Evolutionary conservation across 1,140 invertebrate genomes (phyloP).

Genomic region (Wasmannia auropunctata): DNA sequence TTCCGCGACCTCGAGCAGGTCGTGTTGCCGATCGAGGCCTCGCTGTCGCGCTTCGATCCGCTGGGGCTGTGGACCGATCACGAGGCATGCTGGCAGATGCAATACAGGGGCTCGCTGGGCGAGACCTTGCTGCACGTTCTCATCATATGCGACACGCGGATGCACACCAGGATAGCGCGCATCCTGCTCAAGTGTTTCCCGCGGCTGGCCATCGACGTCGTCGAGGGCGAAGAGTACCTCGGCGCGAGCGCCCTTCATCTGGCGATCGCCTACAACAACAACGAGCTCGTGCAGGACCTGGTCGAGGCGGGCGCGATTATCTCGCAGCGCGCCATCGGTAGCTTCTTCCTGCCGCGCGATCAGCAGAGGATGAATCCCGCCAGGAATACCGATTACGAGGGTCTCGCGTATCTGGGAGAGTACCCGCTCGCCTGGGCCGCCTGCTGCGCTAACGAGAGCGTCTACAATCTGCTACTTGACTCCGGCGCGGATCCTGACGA

Average conservation of each 20-base stretch:
- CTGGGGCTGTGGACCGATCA: slow-evolving; percentile 95
- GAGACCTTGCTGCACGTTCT: slow-evolving; percentile 97
- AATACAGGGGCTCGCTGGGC: slow-evolving; percentile 96
- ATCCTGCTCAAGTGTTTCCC: slow-evolving; percentile 96
- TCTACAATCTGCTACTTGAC: slow-evolving; percentile 98
- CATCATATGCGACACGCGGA: slow-evolving; percentile 96
- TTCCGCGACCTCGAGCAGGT: slow-evolving; percentile 94
- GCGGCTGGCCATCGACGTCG: slow-evolving; percentile 95
- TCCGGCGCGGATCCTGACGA: slow-evolving; percentile 96
- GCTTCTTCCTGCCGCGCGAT: slow-evolving; percentile 96
- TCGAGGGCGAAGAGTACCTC: slow-evolving; percentile 98
- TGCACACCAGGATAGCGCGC: slow-evolving; percentile 93
- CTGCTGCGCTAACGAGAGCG: slow-evolving; percentile 97
- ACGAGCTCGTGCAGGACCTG: slow-evolving; percentile 97
- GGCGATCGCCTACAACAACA: slow-evolving; percentile 98
- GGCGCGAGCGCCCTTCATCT: slow-evolving; percentile 97
- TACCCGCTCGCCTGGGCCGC: slow-evolving; percentile 98
- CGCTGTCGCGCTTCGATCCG: slow-evolving; percentile 92
- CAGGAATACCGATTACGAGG: slow-evolving; percentile 96
- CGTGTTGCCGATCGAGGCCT: slow-evolving; percentile 93
- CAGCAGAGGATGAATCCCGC: slow-evolving; percentile 92
- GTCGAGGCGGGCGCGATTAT: slow-evolving; percentile 96
- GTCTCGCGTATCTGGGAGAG: slow-evolving; percentile 97
- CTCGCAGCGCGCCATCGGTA: slow-evolving; percentile 96
- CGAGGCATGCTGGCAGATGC: slow-evolving; percentile 98